These are phyloP conservation scores for Callospermophilus lateralis DNA, from an alignment of 2,113 vertebrate genomes.

Conservation along the genomic window DNA sequence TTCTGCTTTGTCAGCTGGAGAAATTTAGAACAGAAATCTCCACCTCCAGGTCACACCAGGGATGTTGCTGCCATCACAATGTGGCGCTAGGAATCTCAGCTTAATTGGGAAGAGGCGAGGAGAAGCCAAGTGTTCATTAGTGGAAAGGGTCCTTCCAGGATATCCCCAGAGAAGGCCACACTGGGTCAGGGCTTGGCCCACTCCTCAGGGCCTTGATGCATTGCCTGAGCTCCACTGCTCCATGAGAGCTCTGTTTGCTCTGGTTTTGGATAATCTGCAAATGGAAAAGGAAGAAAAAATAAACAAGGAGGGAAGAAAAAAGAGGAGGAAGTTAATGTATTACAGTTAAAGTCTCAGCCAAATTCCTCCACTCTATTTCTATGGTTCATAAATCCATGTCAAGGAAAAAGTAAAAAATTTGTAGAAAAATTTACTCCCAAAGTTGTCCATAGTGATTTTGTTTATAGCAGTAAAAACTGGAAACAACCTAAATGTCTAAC, in stretches of 20 bases:
- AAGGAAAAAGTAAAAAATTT: not conserved
- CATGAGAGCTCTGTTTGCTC: not conserved
- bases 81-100: not conserved
- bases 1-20: not conserved
- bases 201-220: accelerated
- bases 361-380: not conserved
- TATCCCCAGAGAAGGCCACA: accelerated
- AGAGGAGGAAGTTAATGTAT: not conserved
- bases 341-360: not conserved
- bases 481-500: not conserved
- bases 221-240: not conserved
- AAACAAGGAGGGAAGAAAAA: not conserved
- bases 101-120: not conserved
- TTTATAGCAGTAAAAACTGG: not conserved
- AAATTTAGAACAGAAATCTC: not conserved
- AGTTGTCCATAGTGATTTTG: not conserved
- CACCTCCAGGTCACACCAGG: not conserved
- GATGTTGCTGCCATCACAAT: not conserved
- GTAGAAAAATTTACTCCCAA: not conserved
- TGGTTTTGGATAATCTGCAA: constrained; percentile 23
- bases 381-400: not conserved
- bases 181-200: not conserved
- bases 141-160: not conserved
- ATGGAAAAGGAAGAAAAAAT: not conserved
- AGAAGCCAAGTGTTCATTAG: not conserved